Base-by-base conservation (phyloP, 2,888 invertebrate species). In the Orgyia antiqua region DNA sequence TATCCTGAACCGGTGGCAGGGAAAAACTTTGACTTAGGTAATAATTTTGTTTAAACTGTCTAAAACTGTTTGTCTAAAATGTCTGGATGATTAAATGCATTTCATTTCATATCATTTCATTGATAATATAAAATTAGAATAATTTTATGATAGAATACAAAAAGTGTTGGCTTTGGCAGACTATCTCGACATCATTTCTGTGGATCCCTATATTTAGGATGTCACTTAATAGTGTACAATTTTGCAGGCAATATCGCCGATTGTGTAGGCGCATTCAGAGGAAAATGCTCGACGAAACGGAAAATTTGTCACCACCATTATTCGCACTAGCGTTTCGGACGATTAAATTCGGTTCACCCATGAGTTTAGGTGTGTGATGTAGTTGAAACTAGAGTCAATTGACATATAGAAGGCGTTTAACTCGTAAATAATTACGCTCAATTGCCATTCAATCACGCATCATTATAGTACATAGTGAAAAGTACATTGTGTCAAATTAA, bases 251-350 rank as follows among this genome's bases (percentile, higher is more conserved):
- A 78, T 78, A 76, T 61, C 65, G 67, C 62, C 73, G 72, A 83
- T 83, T 83, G 82, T 82, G 70, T 70, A 60, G 73, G 68, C 73
- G 78, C 78, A 79, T 74, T 79, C 78, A 76, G 64, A 84, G 82
- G 78, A 77, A 84, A 84, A 79, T 83, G 83, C 66, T 76, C 79
- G 69, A 59, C 71, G 72, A 71, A 66, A 76, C 67, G 82, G 82
- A 86, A 86, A 86, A 84, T 86, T 78, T 77, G 82, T 73, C 73
- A 68, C 65, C 51, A 68, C 76, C 65, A 80, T 82, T 83, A 79
- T 77, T 76, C 77, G 70, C 76, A 80, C 72, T 78, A 63, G 64
- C 68, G 74, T 69, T 75, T 67, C 65, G 74, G 65, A 61, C 82
- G 78, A 80, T 83, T 83, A 79, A 83, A 78, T 75, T 73, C 68